Conservation (phyloP, 1,140 invertebrate genomes). For the Thaumetopoea pityocampa region DNA sequence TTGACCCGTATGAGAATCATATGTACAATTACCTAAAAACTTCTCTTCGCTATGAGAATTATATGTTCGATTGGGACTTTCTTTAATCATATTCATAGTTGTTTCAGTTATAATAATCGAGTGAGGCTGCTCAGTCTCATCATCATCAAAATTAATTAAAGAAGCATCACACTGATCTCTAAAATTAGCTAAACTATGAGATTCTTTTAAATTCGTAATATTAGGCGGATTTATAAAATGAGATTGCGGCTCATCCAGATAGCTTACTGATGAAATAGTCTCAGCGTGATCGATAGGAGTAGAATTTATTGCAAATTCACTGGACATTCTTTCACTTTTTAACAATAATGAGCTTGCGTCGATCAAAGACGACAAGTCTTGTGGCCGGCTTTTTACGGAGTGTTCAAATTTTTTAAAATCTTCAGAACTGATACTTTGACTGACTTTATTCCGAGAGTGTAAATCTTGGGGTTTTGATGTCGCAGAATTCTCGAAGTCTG, state of each 20-base stretch:
- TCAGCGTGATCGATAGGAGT: conserved; percentile 24
- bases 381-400: conserved; percentile 43
- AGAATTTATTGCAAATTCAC: conserved; percentile 29
- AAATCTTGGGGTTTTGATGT: conserved; percentile 50
- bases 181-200: conserved; percentile 38
- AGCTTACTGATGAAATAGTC: conserved; percentile 25
- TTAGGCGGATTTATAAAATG: conserved; percentile 43
- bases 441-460: conserved; percentile 40
- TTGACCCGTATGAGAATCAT: conserved; percentile 36
- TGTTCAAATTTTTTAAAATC: conserved; percentile 52
- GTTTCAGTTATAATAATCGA: conserved; percentile 64
- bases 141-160: conserved; percentile 49
- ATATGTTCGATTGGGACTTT: conserved; percentile 34
- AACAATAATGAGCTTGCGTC: conserved; percentile 50
- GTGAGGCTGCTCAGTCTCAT: conserved; percentile 65
- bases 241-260: conserved; percentile 26
- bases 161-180: conserved; percentile 38
- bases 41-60: conserved; percentile 32
- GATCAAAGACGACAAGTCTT: conserved; percentile 52
- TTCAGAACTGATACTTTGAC: conserved; percentile 48
- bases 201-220: conserved; percentile 55
- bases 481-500: conserved; percentile 55
- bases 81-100: conserved; percentile 35
- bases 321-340: conserved; percentile 46
- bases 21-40: conserved; percentile 28